phyloP scores from a whole-genome alignment of 2,113 vertebrate species.

The Pachyramphus minor region DNA sequence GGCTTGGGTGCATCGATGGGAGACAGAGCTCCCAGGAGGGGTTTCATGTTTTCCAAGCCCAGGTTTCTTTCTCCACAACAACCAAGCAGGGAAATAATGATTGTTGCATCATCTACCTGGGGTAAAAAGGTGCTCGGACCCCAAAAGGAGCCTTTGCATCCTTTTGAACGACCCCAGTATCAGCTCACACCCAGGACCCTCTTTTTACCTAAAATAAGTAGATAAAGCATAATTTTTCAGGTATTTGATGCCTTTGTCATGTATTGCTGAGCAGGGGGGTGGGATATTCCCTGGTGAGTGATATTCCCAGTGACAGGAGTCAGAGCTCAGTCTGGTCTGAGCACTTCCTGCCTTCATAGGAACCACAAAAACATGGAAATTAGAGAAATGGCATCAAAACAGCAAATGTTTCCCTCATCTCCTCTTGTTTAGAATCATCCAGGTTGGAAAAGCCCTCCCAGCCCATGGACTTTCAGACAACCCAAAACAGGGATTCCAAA shows the following conservation, averaged over 20 bases:
- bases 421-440: neutral
- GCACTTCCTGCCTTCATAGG: neutral
- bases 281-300: neutral
- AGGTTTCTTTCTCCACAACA: neutral
- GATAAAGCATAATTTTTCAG: neutral
- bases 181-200: neutral
- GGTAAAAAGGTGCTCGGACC: accelerated
- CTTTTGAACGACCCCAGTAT: neutral
- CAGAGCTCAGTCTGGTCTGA: neutral
- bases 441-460: neutral
- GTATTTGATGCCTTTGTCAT: neutral
- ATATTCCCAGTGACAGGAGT: neutral
- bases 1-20: neutral
- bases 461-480: neutral
- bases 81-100: neutral
- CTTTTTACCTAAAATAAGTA: neutral
- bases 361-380: neutral
- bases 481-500: neutral
- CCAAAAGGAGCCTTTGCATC: neutral
- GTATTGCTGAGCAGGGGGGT: neutral
- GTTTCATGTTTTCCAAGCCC: neutral
- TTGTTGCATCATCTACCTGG: neutral
- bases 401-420: neutral
- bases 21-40: neutral
- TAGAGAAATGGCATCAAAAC: neutral